Base-by-base conservation (phyloP, 2,113 vertebrate species). In the Suncus etruscus region DNA sequence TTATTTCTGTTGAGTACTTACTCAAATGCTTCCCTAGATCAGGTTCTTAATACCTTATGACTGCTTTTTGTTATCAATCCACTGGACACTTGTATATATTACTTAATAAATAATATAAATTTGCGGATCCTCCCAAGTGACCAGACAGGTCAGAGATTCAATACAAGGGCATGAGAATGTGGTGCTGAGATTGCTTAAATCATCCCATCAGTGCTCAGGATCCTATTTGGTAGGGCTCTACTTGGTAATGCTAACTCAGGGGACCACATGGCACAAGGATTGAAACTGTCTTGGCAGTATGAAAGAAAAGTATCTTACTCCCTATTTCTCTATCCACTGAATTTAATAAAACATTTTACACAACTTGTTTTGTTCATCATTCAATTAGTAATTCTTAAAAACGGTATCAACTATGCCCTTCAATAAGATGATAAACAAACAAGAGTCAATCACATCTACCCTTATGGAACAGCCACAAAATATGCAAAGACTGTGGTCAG, bases 21-120 rank as follows among this genome's bases (percentile, higher is more conserved):
- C 25, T 79, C 70, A 3, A 75, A 73, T 20, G 39, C 51, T 65
- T 90, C 77, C 54, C 25, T 39, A 27, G 9, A 4, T 66, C n/a
- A 39, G n/a, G 14, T 51, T 65, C 77, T 83, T 24, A 9, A 80
- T 54, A 82, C 39, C 18, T n/a, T 66, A 4, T 8, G 5, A 47
- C 20, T 69, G 29, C 54, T 78, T 66, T 91, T 45, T 61, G 45
- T 70, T 88, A 32, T 4, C 24, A 2, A 50, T 63, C 66, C 79
- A n/a, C 31, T 74, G 83, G 78, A 75, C 74, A 78, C 5, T 47
- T 8, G 7, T 48, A 11, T 25, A 48, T 20, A 7, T 61, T 16
- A 84, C 84, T 91, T 90, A 18, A 25, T 65, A 65, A 81, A 68
- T 68, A 82, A 87, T 47, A 61, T 32, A 75, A 18, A 76, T 84